Evolutionary conservation across 1,140 invertebrate species (phyloP), one percentile per base, ranked within the genome.

Genomic region (Oscheius sp.): DNA sequence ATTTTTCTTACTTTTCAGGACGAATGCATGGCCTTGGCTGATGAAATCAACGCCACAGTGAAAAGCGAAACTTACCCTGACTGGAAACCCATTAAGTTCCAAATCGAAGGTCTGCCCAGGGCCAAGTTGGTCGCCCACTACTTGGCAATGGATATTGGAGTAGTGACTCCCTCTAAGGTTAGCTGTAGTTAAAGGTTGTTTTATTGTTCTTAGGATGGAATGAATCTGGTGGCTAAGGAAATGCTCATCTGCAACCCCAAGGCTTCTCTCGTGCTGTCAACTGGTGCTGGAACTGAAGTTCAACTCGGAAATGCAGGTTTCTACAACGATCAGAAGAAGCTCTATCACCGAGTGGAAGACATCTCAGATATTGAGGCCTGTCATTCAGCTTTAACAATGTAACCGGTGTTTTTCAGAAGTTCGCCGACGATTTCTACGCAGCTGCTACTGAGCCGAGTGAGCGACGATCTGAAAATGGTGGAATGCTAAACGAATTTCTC

Each of bases 101-200:
- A 80, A 35, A 83, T 82, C 0, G 81, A 84, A 52, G 82, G 78
- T 18, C 75, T 83, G 1, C 81, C 81, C 32, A 71, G 82, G 32
- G 36, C 67, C 2, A 69, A 84, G 4, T 49, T 83, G 13, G 74
- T 83, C n/a, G 81, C 83, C 45, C 83, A 84, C 36, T 83, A 83
- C 45, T 64, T 83, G 45, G 82, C 82, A 2, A 83, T 83, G 82
- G 82, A 83, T 66, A 73, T 83, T 29, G 82, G 82, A 23, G 83
- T 83, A 10, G 82, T 83, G 1, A 83, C 82, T 2, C 82, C 82
- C 4, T 73, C 78, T 49, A 83, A 83, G 31, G 61, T 63, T n/a
- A 26, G 23, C 26, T 13, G 10, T 26, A 63, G 32, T 63, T 26
- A 32, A n/a, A n/a, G n/a, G 18, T 36, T 63, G 0, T 34, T 63